These are phyloP conservation scores for Sphecodes monilicornis DNA, from an alignment of 2,888 invertebrate species.

Conservation along the genomic window DNA sequence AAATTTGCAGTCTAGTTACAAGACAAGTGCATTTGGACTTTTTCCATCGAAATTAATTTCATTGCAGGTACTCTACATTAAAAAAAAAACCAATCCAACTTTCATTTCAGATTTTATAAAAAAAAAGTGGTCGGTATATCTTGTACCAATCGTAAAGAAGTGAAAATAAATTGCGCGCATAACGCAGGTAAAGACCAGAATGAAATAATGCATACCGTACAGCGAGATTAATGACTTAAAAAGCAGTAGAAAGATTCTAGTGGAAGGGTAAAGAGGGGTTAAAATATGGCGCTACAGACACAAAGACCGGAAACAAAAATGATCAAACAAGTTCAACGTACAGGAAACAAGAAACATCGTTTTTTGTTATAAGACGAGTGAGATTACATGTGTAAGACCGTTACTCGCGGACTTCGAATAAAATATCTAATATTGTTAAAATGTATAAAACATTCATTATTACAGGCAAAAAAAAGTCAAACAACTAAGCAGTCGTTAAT, in stretches of 20 bases:
- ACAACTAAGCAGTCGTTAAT: not conserved
- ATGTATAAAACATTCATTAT: not conserved
- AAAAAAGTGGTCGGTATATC: not conserved
- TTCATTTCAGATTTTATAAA: not conserved
- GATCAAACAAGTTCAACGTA: slow-evolving; percentile 11
- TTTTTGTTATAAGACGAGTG: slow-evolving; percentile 4
- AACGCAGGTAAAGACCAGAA: not conserved
- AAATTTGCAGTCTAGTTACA: no score
- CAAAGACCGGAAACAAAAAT: slow-evolving; percentile 13
- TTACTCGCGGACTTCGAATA: not conserved
- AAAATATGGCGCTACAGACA: slow-evolving; percentile 12
- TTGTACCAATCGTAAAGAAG: not conserved
- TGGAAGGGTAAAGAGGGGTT: slow-evolving; percentile 16
- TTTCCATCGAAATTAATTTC: not conserved
- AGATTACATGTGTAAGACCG: slow-evolving; percentile 38
- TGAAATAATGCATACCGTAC: not conserved
- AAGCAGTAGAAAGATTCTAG: slow-evolving; percentile 24
- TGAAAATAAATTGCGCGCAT: not conserved
- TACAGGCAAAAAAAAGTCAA: not conserved
- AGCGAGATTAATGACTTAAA: slow-evolving; percentile 21
- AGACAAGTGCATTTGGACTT: not conserved
- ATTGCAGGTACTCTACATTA: not conserved
- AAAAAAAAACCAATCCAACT: not conserved
- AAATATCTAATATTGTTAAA: not conserved
- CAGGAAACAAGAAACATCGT: slow-evolving; percentile 13